Base-by-base conservation (phyloP, 2,797 vertebrate genomes). In the Cynodonichthys magdalenae region DNA sequence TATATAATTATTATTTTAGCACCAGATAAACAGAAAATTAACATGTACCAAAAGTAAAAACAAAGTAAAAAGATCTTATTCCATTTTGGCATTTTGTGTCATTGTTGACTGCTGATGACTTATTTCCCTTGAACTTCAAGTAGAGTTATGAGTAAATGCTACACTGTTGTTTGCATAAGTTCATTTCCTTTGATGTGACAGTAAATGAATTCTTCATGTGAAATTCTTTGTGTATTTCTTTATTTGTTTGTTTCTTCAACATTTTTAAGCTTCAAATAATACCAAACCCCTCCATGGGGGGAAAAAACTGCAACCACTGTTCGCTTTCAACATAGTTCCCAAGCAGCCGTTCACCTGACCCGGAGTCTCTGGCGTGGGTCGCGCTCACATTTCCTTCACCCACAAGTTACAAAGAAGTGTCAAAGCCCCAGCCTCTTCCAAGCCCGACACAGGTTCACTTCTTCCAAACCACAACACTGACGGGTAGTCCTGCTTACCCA, bases 381-480 rank as follows among this genome's bases (percentile, higher is more conserved):
- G 69, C 53, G 60, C 60, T 64, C 49, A 79, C 71, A 74, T 75
- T 85, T 81, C 75, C 69, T 68, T 76, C 70, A 90, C 85, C 86
- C 79, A 89, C 86, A 90, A 89, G 77, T 91, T 89, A 90, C 87
- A 83, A 66, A 90, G 87, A 92, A 92, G 67, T 74, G 48, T 70
- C 14, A 63, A 24, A 79, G 74, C 65, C 74, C 78, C 65, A 52
- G 60, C 58, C 79, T 72, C 68, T 10, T 11, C 46, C 24, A 24
- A 42, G 27, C 63, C 10, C 53, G 65, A 39, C 61, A 60, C 18
- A 71, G 53, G 68, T 77, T 90, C 74, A 81, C 64, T 78, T 87
- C 84, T 87, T 89, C 87, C 81, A 84, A 87, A 91, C 90, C 91
- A 89, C 89, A 91, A 81, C 75, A 75, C 46, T 91, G 74, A 83